phyloP scores from a whole-genome alignment of 92 coral and sea anemone species.

The Umimayanthus chanpuru region DNA sequence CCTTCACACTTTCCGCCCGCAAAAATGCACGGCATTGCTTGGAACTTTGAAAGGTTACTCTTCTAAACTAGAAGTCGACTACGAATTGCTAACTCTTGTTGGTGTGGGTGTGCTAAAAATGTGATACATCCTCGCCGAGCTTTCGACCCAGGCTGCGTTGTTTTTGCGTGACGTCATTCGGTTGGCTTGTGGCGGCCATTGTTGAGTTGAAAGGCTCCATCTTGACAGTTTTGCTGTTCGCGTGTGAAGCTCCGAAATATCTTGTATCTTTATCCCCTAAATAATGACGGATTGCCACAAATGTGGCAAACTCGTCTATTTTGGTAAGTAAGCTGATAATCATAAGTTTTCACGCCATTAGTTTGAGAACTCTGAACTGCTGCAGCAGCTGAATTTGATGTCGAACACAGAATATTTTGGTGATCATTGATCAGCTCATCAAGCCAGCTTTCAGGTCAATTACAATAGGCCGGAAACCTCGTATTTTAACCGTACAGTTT shows the following conservation, averaged over 20 bases:
- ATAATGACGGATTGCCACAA: constrained; percentile 93
- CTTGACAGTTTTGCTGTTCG: too few species aligned
- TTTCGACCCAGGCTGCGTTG: neutral
- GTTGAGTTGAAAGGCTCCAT: neutral
- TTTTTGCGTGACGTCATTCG: constrained; percentile 19
- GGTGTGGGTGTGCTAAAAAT: too few species aligned
- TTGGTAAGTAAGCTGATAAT: constrained; percentile 76
- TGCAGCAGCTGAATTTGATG: neutral
- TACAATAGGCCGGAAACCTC: neutral
- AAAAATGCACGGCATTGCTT: neutral
- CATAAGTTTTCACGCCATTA: neutral
- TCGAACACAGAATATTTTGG: neutral
- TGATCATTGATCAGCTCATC: neutral
- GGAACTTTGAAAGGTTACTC: too few species aligned
- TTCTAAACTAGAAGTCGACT: too few species aligned
- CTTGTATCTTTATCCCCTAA: neutral
- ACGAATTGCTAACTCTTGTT: too few species aligned
- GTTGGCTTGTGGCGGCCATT: neutral
- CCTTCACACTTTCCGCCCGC: neutral
- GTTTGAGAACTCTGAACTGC: neutral
- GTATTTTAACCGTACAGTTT: neutral
- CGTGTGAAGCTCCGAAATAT: neutral
- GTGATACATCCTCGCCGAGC: too few species aligned
- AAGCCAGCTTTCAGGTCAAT: neutral
- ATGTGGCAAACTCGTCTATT: constrained; percentile 91